Base-by-base conservation (phyloP, 2,113 vertebrate species). In the Diadophis punctatus region DNA sequence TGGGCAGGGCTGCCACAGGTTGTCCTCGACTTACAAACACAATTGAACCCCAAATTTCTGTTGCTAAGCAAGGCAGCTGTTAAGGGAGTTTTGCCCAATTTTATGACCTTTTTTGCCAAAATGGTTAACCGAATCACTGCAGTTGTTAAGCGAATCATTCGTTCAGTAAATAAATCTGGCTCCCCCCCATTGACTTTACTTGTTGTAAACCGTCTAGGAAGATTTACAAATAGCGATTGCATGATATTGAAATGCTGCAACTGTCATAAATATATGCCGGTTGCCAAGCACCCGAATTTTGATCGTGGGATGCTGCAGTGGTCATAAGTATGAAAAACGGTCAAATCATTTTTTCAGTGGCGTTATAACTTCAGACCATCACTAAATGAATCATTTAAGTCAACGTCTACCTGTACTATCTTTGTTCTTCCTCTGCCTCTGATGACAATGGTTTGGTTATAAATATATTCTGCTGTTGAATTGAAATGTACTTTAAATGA, bases 401-500 rank as follows among this genome's bases (percentile, higher is more conserved):
- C 63, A 63, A 4, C 3, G 11, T 5, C 11, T 14, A n/a, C 30
- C 27, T 63, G 11, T 16, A 16, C 8, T 9, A 2, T 86, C 8
- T 53, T 95, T 12, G 25, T 91, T 94, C 89, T 23, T 3, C 25
- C 93, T 58, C 51, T 94, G 8, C 22, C 93, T 58, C 51, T 94
- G 8, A 87, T 52, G 52, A 2, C 22, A 27, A 1, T 85, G 12
- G 27, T 68, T 53, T 43, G 43, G 9, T 74, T 53, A 52, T 68
- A 25, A 27, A 68, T 14, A 22, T 30, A 84, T 43, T 43, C 22
- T 87, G 16, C 8, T 8, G 1, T 39, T 87, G 84, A 60, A 14
- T 18, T 9, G 55, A 51, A 85, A 34, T 39, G 48, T 16, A 52
- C 30, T 51, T 53, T 20, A 60, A 22, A 63, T 90, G n/a, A 30